Percentiles rank a stretch among this genome's conserved stretches.
phyloP scores from a whole-genome alignment of 2,797 vertebrate genomes.

The Cyclura pinguis region DNA sequence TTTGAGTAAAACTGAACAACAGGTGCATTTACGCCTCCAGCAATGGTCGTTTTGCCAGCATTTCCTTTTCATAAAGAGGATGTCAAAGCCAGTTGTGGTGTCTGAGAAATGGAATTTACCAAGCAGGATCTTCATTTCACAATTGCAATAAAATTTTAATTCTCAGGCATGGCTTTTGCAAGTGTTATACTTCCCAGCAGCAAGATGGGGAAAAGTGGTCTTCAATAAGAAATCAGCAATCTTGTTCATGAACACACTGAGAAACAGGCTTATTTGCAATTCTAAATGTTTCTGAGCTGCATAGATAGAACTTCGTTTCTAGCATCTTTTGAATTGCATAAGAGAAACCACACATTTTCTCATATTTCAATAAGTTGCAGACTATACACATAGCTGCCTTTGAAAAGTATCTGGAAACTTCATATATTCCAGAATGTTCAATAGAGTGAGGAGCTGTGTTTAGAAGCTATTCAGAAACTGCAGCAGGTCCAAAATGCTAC shows the following conservation, averaged over 20 bases:
- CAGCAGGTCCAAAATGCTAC: no score
- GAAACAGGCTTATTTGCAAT: background rate
- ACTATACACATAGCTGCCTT: background rate
- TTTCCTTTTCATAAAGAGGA: background rate
- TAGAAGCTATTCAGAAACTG: no score
- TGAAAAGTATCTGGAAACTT: background rate
- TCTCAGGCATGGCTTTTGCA: background rate
- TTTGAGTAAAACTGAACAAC: background rate
- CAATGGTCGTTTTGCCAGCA: background rate
- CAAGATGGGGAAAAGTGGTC: background rate
- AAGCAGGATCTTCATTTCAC: background rate
- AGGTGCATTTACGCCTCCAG: background rate
- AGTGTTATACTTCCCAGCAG: background rate
- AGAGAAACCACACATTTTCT: background rate
- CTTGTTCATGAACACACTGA: background rate
- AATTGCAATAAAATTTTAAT: background rate
- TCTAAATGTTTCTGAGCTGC: background rate
- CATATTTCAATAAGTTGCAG: background rate
- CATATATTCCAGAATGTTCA: background rate
- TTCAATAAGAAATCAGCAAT: background rate
- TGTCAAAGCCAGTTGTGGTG: background rate
- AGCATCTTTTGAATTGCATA: background rate
- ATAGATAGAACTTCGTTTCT: background rate
- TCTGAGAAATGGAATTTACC: background rate
- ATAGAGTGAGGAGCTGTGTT: background rate